Percentiles rank a stretch among this genome's conserved stretches.
These are phyloP conservation scores for Penaeus monodon DNA, from an alignment of 2,888 invertebrate genomes.

Conservation along the genomic window DNA sequence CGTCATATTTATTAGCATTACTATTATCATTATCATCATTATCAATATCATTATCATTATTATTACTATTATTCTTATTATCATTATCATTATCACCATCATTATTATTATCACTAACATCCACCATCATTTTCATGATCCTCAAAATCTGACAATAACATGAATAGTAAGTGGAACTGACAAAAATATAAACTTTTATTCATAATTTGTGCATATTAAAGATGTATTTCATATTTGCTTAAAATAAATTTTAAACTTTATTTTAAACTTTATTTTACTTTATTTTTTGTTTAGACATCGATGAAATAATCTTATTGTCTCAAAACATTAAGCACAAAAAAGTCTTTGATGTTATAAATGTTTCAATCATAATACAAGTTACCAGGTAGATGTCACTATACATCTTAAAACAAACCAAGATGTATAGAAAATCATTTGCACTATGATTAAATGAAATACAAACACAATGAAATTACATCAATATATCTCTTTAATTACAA, in stretches of 20 bases:
- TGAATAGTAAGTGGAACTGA: neutral
- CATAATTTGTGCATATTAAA: neutral
- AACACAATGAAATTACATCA: neutral
- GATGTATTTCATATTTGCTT: neutral
- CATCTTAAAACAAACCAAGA: no score
- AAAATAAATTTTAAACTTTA: no score
- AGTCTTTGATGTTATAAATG: no score
- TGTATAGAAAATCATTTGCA: no score
- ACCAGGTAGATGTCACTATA: no score
- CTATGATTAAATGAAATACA: no score
- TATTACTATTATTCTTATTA: neutral
- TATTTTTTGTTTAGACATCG: no score
- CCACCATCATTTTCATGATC: neutral
- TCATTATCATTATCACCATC: neutral
- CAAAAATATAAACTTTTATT: no score
- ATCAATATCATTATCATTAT: neutral
- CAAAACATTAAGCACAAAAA: no score
- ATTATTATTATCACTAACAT: slow-evolving; percentile 1
- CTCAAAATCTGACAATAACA: slow-evolving; percentile 3
- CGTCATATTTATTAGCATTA: neutral
- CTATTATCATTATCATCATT: neutral
- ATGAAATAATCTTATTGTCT: no score
- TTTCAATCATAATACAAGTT: no score
- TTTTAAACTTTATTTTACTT: no score
- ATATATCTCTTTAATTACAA: neutral